Conservation (phyloP, 2,113 vertebrate species). For the Fulmarus glacialis region DNA sequence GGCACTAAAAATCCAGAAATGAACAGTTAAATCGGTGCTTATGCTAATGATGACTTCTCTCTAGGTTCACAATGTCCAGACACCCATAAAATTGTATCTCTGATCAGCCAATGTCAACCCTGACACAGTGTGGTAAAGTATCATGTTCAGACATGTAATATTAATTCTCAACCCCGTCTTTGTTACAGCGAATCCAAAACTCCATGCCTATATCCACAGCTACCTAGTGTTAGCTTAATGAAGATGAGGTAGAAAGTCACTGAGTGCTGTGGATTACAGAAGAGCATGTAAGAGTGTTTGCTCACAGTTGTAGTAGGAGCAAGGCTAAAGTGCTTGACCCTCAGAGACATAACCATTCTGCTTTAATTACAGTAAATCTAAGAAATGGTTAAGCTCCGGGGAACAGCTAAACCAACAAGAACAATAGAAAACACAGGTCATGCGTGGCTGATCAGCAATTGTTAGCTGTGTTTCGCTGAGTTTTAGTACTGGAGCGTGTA, state of each 20-base stretch:
- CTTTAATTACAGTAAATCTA: constrained; percentile 5
- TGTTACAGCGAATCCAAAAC: not conserved
- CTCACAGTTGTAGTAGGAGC: not conserved
- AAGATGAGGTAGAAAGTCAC: not conserved
- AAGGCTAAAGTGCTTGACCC: not conserved
- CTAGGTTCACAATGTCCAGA: not conserved
- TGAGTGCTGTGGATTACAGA: not conserved
- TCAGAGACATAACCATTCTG: not conserved
- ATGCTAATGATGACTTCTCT: not conserved
- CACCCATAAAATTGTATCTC: not conserved
- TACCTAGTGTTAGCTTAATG: not conserved
- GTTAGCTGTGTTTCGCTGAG: not conserved
- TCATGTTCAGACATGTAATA: accelerated
- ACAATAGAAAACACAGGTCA: constrained; percentile 1
- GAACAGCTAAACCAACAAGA: not conserved
- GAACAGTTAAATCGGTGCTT: not conserved
- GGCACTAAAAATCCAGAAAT: not conserved
- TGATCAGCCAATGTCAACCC: not conserved
- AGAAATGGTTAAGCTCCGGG: not conserved
- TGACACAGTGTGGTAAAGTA: not conserved
- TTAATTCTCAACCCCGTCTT: not conserved
- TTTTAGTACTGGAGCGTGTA: not conserved
- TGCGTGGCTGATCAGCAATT: not conserved
- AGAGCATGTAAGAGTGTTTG: not conserved
- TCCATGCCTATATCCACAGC: not conserved